Conservation (phyloP, 2,113 vertebrate species). For the Labeo rohita region DNA sequence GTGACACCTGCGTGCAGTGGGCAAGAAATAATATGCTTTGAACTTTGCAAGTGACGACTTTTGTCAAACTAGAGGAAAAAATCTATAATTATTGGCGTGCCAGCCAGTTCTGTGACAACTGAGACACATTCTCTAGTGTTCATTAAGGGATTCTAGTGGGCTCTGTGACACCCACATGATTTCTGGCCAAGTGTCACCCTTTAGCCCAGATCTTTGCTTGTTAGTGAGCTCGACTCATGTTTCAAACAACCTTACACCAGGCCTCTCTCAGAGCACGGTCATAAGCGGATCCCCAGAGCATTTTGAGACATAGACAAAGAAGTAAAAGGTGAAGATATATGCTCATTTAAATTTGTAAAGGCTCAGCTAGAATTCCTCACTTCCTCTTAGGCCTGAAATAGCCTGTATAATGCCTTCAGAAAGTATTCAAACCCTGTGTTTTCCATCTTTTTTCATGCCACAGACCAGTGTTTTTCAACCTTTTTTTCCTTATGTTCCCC, state of each 20-base stretch:
- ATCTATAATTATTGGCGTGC: not conserved
- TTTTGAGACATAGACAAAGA: not conserved
- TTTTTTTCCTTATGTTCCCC: not conserved
- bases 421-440: not conserved
- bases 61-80: not conserved
- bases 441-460: not conserved
- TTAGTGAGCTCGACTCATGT: constrained; percentile 10
- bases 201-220: constrained; percentile 25
- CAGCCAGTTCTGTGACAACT: not conserved
- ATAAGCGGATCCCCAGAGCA: not conserved
- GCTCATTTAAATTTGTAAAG: constrained; percentile 3
- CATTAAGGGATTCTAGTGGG: not conserved
- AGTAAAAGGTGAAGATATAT: not conserved
- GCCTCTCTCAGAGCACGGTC: not conserved
- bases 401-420: not conserved
- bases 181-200: constrained; percentile 19
- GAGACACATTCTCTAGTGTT: not conserved
- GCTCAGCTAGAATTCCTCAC: not conserved
- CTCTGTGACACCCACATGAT: constrained; percentile 17
- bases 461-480: not conserved
- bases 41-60: not conserved
- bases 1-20: not conserved
- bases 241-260: constrained; percentile 9
- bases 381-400: not conserved
- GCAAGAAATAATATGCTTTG: not conserved